Percentiles rank a stretch among this genome's conserved stretches.
phyloP scores from a whole-genome alignment of 2,888 invertebrate genomes.

The Erpobdella octoculata region DNA sequence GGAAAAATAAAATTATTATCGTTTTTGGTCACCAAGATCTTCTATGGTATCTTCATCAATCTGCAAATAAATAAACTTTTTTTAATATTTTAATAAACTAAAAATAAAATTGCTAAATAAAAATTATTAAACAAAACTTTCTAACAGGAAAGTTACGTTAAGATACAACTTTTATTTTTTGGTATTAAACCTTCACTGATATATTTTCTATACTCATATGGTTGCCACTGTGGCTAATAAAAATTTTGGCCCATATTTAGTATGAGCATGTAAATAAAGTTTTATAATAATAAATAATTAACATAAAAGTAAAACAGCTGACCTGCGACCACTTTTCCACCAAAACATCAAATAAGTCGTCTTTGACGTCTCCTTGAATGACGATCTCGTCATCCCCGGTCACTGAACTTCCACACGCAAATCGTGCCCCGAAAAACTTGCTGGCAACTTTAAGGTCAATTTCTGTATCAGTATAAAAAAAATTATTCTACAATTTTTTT shows the following conservation, averaged over 20 bases:
- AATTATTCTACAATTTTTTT: too few relatives aligned
- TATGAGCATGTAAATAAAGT: not conserved
- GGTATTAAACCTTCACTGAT: too few relatives aligned
- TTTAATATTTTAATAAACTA: not conserved
- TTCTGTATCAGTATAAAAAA: conserved; percentile 59
- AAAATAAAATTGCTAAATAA: not conserved
- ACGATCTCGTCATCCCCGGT: conserved; percentile 98
- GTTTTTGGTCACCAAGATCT: conserved; percentile 37
- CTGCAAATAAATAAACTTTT: conserved; percentile 31
- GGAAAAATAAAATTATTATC: too few relatives aligned
- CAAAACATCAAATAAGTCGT: conserved; percentile 92
- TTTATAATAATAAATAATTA: not conserved
- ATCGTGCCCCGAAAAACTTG: conserved; percentile 92
- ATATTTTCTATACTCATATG: too few relatives aligned
- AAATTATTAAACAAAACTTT: not conserved
- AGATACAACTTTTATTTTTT: not conserved
- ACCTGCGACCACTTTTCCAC: conserved; percentile 97
- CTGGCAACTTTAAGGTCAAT: conserved; percentile 95
- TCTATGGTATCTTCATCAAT: conserved; percentile 39
- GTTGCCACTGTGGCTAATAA: too few relatives aligned
- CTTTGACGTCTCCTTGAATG: conserved; percentile 96
- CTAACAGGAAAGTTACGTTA: not conserved
- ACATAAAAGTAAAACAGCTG: conserved; percentile 31
- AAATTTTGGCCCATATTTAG: too few relatives aligned
- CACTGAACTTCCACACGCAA: conserved; percentile 97